Base-by-base conservation (phyloP, 2,888 invertebrate species). In the Ophonus ardosiacus region DNA sequence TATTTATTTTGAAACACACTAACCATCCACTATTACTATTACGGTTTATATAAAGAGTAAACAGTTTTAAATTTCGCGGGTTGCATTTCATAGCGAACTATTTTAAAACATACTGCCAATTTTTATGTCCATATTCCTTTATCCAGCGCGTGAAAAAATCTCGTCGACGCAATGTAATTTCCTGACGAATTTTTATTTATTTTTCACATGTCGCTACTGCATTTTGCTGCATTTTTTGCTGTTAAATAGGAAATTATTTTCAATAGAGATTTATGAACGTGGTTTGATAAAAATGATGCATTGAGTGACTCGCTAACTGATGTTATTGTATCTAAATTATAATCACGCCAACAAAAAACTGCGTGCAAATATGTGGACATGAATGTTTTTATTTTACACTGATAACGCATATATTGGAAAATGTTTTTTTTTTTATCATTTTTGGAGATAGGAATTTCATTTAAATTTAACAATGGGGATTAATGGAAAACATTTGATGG, bases 171-270 rank as follows among this genome's bases (percentile, higher is more conserved):
- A 68, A 74, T 40, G 43, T 40, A 74, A 74, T 74, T 74, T 74
- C 71, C 71, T 40, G 71, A 17, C 15, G 40, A 0, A 74, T 43
- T 74, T 74, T 74, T 74, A 74, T 74, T 74, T 74, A 74, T 74
- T 74, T 74, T 74, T 43, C 71, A 74, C 43, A 17, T 43, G 17
- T 43, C 63, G 43, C 71, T 74, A 17, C 13, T 57, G 56, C 57
- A 59, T 8, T 57, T 78, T n/a, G 56, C n/a, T 78, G 56, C 59
- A 78, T 68, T 81, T 81, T 81, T 81, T 51, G 51, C 56, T 57
- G 40, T 21, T 81, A 81, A 81, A 81, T 81, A 81, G 81, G 81
- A 81, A 81, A 81, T 81, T 81, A 81, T 81, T 81, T 81, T 81
- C 81, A 81, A 81, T 81, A 81, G 81, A 81, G 81, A 81, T 81